Percentiles rank a stretch among this genome's conserved stretches.
Evolutionary conservation across 2,113 vertebrate species (phyloP).

Genomic region (Tapirus terrestris): DNA sequence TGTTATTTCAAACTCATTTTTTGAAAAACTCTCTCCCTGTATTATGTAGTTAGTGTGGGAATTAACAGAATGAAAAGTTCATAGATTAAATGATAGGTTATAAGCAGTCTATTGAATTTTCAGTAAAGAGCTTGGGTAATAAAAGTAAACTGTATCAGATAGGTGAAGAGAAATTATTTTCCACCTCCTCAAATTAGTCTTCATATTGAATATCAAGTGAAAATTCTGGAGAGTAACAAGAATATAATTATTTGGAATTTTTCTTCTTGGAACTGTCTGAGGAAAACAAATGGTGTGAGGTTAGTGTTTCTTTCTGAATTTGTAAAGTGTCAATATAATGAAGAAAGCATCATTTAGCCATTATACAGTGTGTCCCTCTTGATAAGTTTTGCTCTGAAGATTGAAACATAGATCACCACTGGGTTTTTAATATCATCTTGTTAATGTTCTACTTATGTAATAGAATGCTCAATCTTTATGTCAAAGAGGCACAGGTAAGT

Average conservation of each 20-base stretch:
- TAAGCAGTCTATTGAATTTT: conserved; percentile 83
- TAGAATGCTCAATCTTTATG: not conserved
- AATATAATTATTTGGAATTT: conserved; percentile 85
- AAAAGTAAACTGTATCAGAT: conserved; percentile 81
- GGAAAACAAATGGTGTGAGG: conserved; percentile 82
- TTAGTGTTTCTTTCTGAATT: conserved; percentile 79
- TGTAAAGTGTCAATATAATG: conserved; percentile 79
- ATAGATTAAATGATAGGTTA: conserved; percentile 77
- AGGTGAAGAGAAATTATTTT: conserved; percentile 85
- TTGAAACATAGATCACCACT: conserved; percentile 60
- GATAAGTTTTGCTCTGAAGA: conserved; percentile 79
- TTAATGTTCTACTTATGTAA: conserved; percentile 57
- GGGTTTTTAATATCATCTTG: conserved; percentile 56
- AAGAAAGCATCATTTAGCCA: conserved; percentile 79
- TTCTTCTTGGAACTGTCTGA: conserved; percentile 81
- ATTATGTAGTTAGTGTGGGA: conserved; percentile 68
- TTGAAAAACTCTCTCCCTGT: conserved; percentile 76
- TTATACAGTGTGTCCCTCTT: conserved; percentile 68
- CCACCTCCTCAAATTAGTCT: conserved; percentile 81
- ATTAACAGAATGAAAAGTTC: conserved; percentile 82
- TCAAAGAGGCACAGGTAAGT: not conserved
- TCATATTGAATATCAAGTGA: conserved; percentile 81
- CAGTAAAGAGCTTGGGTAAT: conserved; percentile 81
- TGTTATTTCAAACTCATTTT: conserved; percentile 80
- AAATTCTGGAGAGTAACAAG: conserved; percentile 84